Conservation (phyloP, 2,797 vertebrate genomes). For the Poecilia velifera region DNA sequence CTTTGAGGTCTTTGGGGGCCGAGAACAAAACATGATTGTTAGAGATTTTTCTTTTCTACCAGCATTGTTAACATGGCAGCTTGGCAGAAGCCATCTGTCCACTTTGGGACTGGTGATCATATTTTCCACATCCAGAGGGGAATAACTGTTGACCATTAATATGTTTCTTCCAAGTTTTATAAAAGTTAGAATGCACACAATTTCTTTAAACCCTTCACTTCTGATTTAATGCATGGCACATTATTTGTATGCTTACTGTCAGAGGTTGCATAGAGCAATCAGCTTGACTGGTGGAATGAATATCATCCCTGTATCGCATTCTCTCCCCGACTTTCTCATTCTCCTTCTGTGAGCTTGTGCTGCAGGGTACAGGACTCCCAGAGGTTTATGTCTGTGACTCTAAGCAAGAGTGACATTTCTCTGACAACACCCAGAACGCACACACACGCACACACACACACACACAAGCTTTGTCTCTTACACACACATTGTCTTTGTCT, state of each 20-base stretch:
- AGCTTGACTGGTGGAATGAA: constrained; percentile 64
- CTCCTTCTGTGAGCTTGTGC: constrained; percentile 68
- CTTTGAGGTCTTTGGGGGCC: constrained; percentile 43
- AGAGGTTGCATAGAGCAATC: constrained; percentile 35
- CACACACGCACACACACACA: constrained; percentile 41
- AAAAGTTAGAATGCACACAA: constrained; percentile 13
- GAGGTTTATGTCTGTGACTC: constrained; percentile 78
- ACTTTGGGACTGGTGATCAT: constrained; percentile 25
- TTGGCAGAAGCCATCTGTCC: constrained; percentile 49
- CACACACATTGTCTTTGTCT: constrained; percentile 36
- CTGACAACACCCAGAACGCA: constrained; percentile 78
- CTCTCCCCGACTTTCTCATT: constrained; percentile 54
- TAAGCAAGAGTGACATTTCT: constrained; percentile 82
- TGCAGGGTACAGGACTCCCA: constrained; percentile 77
- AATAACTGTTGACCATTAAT: constrained; percentile 23
- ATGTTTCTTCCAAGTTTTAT: constrained; percentile 19
- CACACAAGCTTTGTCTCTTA: constrained; percentile 19
- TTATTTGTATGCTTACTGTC: constrained; percentile 50
- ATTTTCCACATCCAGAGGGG: constrained; percentile 17
- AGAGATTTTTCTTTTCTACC: constrained; percentile 34
- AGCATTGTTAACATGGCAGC: constrained; percentile 49
- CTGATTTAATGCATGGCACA: not conserved
- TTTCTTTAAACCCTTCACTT: constrained; percentile 14
- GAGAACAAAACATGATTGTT: constrained; percentile 40
- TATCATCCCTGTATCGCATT: constrained; percentile 66